Evolutionary conservation across 2,113 vertebrate species (phyloP), one percentile per base, ranked within the genome.

Genomic region (Mixornis gularis): DNA sequence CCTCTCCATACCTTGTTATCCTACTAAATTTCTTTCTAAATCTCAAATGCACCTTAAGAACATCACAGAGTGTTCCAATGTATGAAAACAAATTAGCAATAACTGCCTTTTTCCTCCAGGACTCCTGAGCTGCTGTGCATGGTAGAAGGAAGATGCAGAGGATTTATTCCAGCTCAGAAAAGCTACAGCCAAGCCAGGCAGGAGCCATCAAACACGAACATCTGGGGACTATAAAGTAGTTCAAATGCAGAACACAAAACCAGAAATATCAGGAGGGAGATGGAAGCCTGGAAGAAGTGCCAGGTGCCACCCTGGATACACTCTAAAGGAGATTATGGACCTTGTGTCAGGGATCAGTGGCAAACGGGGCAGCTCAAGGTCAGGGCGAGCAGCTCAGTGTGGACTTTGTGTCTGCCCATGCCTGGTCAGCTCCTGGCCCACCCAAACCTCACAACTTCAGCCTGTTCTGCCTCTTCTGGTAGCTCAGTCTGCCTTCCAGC

Each of bases 281-380:
- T 7, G 5, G 27, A 30, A 4, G 20, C 7, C 5, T 12, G 21
- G 24, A 36, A 11, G 25, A 52, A 49, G 49, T 4, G 53, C 10
- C 81, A 74, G 69, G 41, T 59, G 62, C 49, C 92, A 88, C 25
- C 79, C 83, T 24, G 24, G 85, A 24, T 3, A 8, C 8, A 66
- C 20, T 65, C 25, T 9, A 40, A 66, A 91, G 92, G 36, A 86
- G 82, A 83, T 92, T 26, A 71, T 3, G 17, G 79, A 48, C 52
- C 56, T 65, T 34, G 48, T 56, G 90, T 44, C 88, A 66, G 72
- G 79, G 74, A 79, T 66, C 56, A 6, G 55, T 51, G 22, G n/a
- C 40, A 60, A 49, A 29, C 48, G 51, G 86, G 89, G 48, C 90
- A 84, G 48, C 76, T 8, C 60, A 91, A 94, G 92, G 90, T 68